phyloP scores from a whole-genome alignment of 2,888 invertebrate species.

The Plagodis dolabraria region DNA sequence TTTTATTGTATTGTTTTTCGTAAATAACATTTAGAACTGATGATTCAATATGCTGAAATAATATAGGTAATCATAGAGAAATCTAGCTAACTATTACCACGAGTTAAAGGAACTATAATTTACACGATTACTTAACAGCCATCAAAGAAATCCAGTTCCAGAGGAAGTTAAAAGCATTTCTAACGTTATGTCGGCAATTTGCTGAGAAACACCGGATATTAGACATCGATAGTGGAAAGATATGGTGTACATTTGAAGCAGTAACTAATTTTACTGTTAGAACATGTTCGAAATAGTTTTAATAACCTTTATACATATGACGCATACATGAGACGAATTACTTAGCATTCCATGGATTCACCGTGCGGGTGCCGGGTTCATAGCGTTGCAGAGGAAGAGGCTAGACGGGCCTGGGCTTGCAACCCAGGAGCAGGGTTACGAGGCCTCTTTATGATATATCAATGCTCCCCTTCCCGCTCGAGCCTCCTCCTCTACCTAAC shows the following conservation, averaged over 20 bases:
- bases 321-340: too few species aligned
- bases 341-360: too few species aligned
- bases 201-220: conserved; percentile 52
- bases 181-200: conserved; percentile 44
- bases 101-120: conserved; percentile 32
- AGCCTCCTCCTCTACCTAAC: too few species aligned
- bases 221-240: conserved; percentile 35
- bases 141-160: conserved; percentile 45
- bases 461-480: too few species aligned
- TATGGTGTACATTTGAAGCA: conserved; percentile 13
- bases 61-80: conserved; percentile 1
- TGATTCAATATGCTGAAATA: not conserved
- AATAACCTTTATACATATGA: not conserved
- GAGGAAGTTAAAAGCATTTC: conserved; percentile 50
- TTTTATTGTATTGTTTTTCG: too few species aligned
- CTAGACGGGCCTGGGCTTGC: too few species aligned
- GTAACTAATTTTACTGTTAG: not conserved
- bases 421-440: too few species aligned
- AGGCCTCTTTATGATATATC: too few species aligned
- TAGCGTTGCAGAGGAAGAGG: too few species aligned
- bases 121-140: conserved; percentile 46
- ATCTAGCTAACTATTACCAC: not conserved
- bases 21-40: too few species aligned
- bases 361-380: too few species aligned
- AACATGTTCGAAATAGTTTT: conserved; percentile 1